A percentile compares a stretch with the other conserved stretches of the same genome.
phyloP scores from a whole-genome alignment of 2,888 invertebrate genomes.

The Meloe dianella region DNA sequence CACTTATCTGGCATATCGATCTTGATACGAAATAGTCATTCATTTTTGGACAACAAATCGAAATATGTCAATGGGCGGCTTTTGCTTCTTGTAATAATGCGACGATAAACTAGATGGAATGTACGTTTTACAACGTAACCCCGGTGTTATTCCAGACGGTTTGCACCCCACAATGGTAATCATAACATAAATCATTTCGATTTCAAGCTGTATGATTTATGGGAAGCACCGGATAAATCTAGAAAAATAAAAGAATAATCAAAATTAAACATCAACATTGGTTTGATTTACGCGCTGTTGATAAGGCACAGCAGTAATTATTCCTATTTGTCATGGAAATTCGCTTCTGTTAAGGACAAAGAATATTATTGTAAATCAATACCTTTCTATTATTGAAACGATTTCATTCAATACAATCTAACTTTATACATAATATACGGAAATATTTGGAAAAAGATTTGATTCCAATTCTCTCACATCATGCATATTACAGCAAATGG shows the following conservation, averaged over 20 bases:
- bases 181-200: conserved; percentile 6
- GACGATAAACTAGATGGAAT: background rate
- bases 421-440: background rate
- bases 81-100: background rate
- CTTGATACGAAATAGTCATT: too few relatives aligned
- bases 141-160: background rate
- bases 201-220: background rate
- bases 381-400: too few relatives aligned
- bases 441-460: background rate
- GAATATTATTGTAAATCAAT: too few relatives aligned
- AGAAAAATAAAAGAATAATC: background rate
- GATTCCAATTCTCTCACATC: background rate
- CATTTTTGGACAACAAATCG: too few relatives aligned
- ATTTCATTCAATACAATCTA: too few relatives aligned
- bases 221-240: background rate
- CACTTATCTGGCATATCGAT: too few relatives aligned
- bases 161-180: background rate
- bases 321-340: too few relatives aligned
- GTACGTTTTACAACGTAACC: background rate
- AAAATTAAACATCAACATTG: background rate
- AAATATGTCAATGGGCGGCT: background rate
- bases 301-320: too few relatives aligned
- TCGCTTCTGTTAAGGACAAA: too few relatives aligned
- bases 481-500: background rate
- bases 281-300: background rate